Evolutionary conservation across 2,888 invertebrate genomes (phyloP).

Genomic region (Strigamia maritima): DNA sequence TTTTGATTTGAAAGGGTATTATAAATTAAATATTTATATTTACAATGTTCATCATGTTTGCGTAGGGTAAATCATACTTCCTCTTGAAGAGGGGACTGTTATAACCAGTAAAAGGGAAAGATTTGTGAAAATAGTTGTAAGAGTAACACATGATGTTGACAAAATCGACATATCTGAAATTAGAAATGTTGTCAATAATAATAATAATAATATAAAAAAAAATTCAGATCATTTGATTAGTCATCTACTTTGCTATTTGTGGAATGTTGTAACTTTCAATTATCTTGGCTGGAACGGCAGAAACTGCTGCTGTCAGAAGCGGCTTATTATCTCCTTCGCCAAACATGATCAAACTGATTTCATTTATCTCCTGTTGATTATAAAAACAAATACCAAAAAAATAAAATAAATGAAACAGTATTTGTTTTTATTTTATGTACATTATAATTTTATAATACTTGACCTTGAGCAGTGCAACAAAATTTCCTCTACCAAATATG

Average conservation of each 20-base stretch:
- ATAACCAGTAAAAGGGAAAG: slow-evolving; percentile 1
- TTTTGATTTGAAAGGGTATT: background rate
- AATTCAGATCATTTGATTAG: background rate
- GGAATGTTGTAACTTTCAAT: slow-evolving; percentile 24
- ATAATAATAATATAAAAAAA: background rate
- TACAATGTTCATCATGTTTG: background rate
- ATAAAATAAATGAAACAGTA: too few species aligned
- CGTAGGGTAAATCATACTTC: background rate
- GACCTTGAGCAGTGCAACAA: slow-evolving; percentile 7
- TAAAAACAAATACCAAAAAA: too few species aligned
- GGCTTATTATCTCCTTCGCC: background rate
- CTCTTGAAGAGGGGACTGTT: slow-evolving; percentile 24
- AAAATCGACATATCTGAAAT: slow-evolving; percentile 34
- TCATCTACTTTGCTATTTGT: slow-evolving; percentile 14
- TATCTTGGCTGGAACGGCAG: background rate
- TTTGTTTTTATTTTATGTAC: too few species aligned
- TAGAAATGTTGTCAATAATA: background rate
- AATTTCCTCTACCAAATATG: background rate
- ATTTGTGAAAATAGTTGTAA: background rate
- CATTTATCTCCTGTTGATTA: background rate
- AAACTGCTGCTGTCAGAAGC: slow-evolving; percentile 12
- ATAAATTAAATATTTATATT: too few species aligned
- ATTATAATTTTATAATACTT: background rate
- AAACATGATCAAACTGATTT: background rate
- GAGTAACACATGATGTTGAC: slow-evolving; percentile 33